Percentiles rank a stretch among this genome's conserved stretches.
phyloP scores from a whole-genome alignment of 2,113 vertebrate species.

The Hippocampus guttulatus region DNA sequence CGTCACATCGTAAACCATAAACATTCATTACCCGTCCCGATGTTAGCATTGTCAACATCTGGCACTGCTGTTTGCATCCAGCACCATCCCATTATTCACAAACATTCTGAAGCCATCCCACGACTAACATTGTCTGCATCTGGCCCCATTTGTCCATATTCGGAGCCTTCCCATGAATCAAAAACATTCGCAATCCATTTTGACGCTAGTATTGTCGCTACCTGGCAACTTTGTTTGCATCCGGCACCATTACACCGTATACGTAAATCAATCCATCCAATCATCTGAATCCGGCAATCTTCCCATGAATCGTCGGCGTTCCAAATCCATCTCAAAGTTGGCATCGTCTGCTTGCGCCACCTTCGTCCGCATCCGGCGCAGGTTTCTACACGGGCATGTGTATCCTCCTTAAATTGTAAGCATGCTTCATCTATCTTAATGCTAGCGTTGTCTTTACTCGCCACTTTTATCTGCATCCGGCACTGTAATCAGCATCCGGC shows the following conservation, averaged over 20 bases:
- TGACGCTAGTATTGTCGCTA: background rate
- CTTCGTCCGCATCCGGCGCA: no score
- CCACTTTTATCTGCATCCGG: background rate
- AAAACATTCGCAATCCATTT: conserved; percentile 13
- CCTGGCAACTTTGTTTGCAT: no score
- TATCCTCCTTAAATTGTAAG: no score
- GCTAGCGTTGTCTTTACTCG: no score
- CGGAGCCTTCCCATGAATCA: background rate
- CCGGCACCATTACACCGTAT: no score
- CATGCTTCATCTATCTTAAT: no score
- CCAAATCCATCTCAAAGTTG: conserved; percentile 9
- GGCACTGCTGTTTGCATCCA: background rate
- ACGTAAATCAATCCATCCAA: no score
- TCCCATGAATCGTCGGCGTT: background rate
- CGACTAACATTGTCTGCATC: background rate
- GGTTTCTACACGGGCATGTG: no score
- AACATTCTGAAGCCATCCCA: conserved; percentile 12
- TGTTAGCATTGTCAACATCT: background rate
- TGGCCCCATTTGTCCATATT: background rate
- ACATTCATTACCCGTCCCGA: background rate
- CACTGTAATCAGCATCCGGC: background rate
- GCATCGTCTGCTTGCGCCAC: background rate
- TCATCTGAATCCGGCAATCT: no score
- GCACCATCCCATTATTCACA: background rate
- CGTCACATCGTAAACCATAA: no score